Evolutionary conservation across 2,797 vertebrate species (phyloP).

Genomic region (Morus bassanus): DNA sequence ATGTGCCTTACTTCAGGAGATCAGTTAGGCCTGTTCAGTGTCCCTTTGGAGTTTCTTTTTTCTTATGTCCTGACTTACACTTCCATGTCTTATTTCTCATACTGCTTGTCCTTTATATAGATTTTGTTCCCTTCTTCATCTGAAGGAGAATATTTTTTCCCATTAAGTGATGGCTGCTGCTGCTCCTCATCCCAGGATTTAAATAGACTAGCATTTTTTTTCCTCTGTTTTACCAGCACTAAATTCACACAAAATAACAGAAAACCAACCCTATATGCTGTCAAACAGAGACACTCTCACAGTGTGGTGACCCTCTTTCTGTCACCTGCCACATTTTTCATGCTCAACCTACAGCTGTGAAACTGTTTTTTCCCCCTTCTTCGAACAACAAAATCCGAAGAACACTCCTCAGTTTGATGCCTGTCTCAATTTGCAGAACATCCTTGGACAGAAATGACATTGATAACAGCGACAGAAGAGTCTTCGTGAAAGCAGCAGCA

Average conservation of each 20-base stretch:
- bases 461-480: neutral
- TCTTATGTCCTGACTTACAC: neutral
- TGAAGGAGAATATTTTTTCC: neutral
- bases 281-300: neutral
- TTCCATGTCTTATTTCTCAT: neutral
- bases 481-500: neutral
- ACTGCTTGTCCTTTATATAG: neutral
- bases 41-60: neutral
- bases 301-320: constrained; percentile 37
- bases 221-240: neutral
- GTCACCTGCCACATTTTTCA: constrained; percentile 42
- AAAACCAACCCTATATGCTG: neutral
- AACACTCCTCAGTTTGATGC: neutral
- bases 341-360: constrained; percentile 50
- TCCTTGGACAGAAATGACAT: neutral
- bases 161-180: neutral
- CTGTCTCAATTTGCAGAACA: constrained; percentile 28
- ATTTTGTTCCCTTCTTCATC: neutral
- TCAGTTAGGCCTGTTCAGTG: neutral
- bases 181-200: constrained; percentile 5
- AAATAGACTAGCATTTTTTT: constrained; percentile 17
- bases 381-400: constrained; percentile 9
- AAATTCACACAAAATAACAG: constrained; percentile 17
- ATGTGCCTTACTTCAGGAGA: neutral
- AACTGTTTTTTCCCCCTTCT: neutral